These are phyloP conservation scores for Troides oblongomaculatus DNA, from an alignment of 2,888 invertebrate species.

Conservation along the genomic window DNA sequence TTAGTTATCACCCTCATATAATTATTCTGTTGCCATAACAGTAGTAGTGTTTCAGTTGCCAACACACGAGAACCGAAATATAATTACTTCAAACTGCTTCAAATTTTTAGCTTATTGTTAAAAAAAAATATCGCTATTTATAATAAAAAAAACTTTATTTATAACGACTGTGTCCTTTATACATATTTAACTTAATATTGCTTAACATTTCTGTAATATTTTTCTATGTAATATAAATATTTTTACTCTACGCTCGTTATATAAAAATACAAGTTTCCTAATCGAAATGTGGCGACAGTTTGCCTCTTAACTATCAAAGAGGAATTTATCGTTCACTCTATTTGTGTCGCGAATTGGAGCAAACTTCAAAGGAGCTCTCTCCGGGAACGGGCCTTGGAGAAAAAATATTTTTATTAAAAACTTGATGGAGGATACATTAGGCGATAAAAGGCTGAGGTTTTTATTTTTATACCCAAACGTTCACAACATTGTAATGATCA, in stretches of 20 bases:
- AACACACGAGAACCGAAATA: too few relatives aligned
- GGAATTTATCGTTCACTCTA: conserved; percentile 1
- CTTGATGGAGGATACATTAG: not conserved
- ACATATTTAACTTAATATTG: too few relatives aligned
- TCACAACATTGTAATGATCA: not conserved
- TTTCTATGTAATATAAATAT: not conserved
- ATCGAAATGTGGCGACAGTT: not conserved
- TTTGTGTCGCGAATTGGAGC: not conserved
- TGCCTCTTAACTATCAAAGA: not conserved
- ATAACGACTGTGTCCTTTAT: too few relatives aligned
- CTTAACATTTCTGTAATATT: not conserved
- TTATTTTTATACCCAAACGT: not conserved
- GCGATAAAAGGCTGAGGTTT: not conserved
- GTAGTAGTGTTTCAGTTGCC: too few relatives aligned
- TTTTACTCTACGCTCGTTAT: not conserved
- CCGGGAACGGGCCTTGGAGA: not conserved
- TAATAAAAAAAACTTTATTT: too few relatives aligned
- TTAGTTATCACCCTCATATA: too few relatives aligned
- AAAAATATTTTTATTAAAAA: not conserved
- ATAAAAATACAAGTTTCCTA: not conserved
- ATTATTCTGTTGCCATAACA: too few relatives aligned
- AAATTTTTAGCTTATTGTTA: too few relatives aligned
- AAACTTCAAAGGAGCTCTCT: not conserved
- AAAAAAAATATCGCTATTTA: too few relatives aligned
- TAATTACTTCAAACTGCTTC: too few relatives aligned